Evolutionary conservation across 2,797 vertebrate species (phyloP).

Genomic region (Cuniculus paca): DNA sequence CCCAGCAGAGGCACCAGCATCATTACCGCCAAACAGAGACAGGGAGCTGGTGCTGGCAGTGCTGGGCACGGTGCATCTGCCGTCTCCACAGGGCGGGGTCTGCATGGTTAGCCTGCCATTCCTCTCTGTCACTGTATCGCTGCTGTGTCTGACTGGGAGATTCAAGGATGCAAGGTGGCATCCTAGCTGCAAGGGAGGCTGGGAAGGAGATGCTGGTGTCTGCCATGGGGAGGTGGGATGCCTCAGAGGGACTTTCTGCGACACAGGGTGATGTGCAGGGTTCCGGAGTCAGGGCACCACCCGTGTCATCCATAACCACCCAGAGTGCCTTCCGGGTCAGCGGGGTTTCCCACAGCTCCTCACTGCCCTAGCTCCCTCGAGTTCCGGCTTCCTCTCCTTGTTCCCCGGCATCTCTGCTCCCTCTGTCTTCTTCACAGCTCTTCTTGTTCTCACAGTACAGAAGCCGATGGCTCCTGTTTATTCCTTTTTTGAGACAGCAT

Average conservation of each 20-base stretch:
- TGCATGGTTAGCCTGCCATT: fast-evolving
- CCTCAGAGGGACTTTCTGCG: not conserved
- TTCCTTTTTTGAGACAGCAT: not conserved
- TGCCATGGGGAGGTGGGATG: not conserved
- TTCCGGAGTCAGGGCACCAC: not conserved
- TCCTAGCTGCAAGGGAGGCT: not conserved
- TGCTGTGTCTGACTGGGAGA: not conserved
- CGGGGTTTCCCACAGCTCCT: fast-evolving
- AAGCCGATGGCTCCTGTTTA: fast-evolving
- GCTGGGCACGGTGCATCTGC: fast-evolving
- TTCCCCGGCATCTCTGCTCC: not conserved
- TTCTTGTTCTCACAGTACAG: not conserved
- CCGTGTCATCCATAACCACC: fast-evolving
- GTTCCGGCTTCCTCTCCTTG: not conserved
- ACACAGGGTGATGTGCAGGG: fast-evolving
- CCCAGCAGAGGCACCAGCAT: fast-evolving
- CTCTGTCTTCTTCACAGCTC: not conserved
- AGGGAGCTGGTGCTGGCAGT: fast-evolving
- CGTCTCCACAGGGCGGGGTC: not conserved
- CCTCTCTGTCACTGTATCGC: fast-evolving
- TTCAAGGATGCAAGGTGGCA: not conserved
- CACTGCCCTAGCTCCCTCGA: fast-evolving
- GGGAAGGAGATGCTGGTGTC: not conserved
- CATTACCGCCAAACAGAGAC: not conserved
- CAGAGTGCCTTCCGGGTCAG: not conserved